Evolutionary conservation across 2,797 vertebrate genomes (phyloP).

Genomic region (Tadarida brasiliensis): DNA sequence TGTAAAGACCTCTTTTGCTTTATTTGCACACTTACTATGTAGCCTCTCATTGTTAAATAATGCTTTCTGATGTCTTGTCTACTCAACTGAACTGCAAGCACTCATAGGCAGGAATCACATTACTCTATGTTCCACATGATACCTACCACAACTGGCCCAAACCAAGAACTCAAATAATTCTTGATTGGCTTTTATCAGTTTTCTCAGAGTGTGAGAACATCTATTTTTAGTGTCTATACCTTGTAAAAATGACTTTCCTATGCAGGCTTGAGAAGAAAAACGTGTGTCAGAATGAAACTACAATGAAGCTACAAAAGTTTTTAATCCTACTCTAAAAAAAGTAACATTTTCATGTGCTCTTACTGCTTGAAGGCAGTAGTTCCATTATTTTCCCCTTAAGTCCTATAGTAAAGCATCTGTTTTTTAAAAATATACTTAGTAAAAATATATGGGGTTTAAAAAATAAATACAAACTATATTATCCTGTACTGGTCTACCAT

Average conservation of each 20-base stretch:
- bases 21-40: background rate
- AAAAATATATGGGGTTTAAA: background rate
- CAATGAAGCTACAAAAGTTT: constrained; percentile 7
- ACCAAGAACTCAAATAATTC: constrained; percentile 45
- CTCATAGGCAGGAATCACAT: background rate
- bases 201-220: constrained; percentile 70
- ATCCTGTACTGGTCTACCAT: background rate
- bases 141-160: background rate
- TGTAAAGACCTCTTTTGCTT: background rate
- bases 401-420: background rate
- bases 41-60: background rate
- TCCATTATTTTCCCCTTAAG: background rate
- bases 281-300: constrained; percentile 75
- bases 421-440: background rate
- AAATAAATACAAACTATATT: background rate
- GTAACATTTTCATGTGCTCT: constrained; percentile 42
- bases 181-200: constrained; percentile 45
- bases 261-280: constrained; percentile 65
- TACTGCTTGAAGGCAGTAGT: background rate
- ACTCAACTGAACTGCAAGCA: background rate
- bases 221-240: constrained; percentile 70
- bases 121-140: background rate
- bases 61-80: background rate
- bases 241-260: constrained; percentile 72
- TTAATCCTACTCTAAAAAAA: constrained; percentile 47